Percentiles rank a stretch among this genome's conserved stretches.
Conservation (phyloP, 2,888 invertebrate genomes). For the Arge pagana region DNA sequence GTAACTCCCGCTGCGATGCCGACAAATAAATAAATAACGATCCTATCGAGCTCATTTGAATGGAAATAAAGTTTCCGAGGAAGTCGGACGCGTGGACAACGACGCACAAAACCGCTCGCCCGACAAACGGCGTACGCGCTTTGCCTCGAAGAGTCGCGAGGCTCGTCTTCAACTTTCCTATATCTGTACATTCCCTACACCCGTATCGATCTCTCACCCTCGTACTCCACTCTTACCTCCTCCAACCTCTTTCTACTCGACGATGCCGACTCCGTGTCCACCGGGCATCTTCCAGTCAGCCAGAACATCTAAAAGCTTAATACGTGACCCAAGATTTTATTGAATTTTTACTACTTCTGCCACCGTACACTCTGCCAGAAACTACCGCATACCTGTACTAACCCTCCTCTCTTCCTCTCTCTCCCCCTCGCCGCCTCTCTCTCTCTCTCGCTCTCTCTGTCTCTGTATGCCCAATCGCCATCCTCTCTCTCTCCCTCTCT, state of each 20-base stretch:
- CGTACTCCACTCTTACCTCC: constrained; percentile 11
- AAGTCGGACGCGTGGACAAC: too few species aligned
- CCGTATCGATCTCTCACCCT: constrained; percentile 31
- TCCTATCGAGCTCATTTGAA: too few species aligned
- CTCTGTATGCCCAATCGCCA: too few species aligned
- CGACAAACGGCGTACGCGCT: too few species aligned
- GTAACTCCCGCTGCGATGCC: background rate
- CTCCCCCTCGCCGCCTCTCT: background rate
- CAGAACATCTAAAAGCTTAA: constrained; percentile 30
- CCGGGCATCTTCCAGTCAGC: constrained; percentile 34
- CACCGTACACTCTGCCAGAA: constrained; percentile 5
- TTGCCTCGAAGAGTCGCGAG: too few species aligned
- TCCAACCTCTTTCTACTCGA: background rate
- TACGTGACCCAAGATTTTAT: constrained; percentile 22
- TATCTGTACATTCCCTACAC: constrained; percentile 21
- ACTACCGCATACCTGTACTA: background rate
- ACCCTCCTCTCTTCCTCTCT: background rate
- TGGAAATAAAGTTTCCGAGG: too few species aligned
- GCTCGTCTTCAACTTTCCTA: background rate
- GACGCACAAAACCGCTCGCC: too few species aligned
- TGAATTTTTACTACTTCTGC: constrained; percentile 19
- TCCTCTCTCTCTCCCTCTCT: too few species aligned
- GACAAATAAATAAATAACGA: background rate
- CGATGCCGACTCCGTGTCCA: constrained; percentile 27
- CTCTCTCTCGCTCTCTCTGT: too few species aligned